These are phyloP conservation scores for Tokudaia tokunoshimensis DNA, from an alignment of 2,797 vertebrate species.

Conservation along the genomic window DNA sequence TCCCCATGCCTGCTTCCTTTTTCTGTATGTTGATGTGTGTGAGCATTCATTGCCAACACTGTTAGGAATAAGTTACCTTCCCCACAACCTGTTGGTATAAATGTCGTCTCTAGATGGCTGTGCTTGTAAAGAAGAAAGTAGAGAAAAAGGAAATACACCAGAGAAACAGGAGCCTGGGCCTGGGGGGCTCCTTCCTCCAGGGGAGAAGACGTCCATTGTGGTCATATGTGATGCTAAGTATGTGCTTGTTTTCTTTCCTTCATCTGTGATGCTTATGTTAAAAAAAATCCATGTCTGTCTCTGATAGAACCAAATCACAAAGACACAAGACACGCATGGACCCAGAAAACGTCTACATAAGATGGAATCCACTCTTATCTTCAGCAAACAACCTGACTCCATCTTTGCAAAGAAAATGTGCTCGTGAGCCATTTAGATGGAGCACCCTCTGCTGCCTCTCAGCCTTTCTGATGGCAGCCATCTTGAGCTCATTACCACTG, in stretches of 20 bases:
- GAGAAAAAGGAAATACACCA: background rate
- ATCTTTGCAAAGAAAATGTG: background rate
- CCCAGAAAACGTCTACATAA: background rate
- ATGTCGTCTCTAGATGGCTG: slow-evolving; percentile 37
- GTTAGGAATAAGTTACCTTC: no score
- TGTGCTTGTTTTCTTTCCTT: slow-evolving; percentile 2
- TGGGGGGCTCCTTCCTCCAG: slow-evolving; percentile 81
- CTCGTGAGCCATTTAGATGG: background rate
- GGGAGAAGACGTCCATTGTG: slow-evolving; percentile 80
- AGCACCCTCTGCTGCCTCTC: background rate
- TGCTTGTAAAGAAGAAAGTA: slow-evolving; percentile 18
- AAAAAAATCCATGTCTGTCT: background rate
- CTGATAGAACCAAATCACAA: background rate
- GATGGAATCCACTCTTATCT: background rate
- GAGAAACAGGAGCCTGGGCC: background rate
- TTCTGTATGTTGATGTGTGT: background rate
- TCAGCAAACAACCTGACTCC: background rate
- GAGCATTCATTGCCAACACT: fast-evolving
- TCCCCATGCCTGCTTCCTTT: background rate
- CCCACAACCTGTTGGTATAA: background rate
- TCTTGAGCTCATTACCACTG: background rate
- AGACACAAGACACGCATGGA: background rate
- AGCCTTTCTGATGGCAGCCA: background rate
- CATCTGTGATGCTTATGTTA: background rate
- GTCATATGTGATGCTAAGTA: slow-evolving; percentile 88